phyloP scores from a whole-genome alignment of 2,113 vertebrate genomes.

The Pongo abelii region DNA sequence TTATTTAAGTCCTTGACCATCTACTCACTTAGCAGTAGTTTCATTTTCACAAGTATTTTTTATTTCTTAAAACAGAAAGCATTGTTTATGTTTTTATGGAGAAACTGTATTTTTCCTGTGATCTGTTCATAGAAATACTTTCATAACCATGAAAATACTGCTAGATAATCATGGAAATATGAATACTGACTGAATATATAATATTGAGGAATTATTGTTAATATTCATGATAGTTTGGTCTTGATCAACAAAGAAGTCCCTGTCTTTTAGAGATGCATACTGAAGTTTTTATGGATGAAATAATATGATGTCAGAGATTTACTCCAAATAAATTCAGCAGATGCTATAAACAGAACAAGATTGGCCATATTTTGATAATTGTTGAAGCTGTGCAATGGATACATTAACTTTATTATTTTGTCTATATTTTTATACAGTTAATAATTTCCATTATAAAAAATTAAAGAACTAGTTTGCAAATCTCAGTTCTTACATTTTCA shows the following conservation, averaged over 20 bases:
- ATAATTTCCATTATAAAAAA: not conserved
- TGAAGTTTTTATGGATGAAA: not conserved
- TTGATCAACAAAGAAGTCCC: not conserved
- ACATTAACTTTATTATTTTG: not conserved
- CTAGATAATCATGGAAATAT: not conserved
- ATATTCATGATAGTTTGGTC: not conserved
- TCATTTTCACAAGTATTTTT: not conserved
- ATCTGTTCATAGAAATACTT: not conserved
- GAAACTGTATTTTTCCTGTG: not conserved
- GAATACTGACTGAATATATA: not conserved
- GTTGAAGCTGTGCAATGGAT: not conserved
- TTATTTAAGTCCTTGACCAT: not conserved
- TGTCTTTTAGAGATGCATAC: not conserved
- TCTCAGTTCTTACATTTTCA: not conserved
- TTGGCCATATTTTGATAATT: not conserved
- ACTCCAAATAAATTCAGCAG: not conserved
- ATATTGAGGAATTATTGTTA: not conserved
- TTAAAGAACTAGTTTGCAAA: not conserved
- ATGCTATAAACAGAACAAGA: not conserved
- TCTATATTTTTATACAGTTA: not conserved
- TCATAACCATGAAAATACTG: not conserved
- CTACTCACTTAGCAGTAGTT: not conserved
- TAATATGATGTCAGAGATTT: not conserved
- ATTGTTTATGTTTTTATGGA: not conserved
- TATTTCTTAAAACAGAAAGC: not conserved